phyloP scores from a whole-genome alignment of 2,888 invertebrate genomes.

The Muschampia plurimacula region DNA sequence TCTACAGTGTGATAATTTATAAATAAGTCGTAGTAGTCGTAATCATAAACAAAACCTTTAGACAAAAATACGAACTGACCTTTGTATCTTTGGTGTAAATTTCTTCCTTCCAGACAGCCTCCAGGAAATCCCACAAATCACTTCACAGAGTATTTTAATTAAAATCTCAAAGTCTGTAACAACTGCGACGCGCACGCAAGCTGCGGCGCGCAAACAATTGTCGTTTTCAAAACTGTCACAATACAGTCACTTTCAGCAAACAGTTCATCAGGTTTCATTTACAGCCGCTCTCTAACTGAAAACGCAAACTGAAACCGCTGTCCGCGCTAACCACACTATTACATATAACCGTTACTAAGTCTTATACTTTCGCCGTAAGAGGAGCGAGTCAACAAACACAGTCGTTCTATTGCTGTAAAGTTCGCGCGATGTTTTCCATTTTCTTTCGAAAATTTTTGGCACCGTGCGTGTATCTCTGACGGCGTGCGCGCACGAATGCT shows the following conservation, averaged over 20 bases:
- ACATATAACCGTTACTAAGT: constrained; percentile 50
- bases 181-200: constrained; percentile 55
- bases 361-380: constrained; percentile 26
- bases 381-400: constrained; percentile 42
- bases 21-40: too few relatives aligned
- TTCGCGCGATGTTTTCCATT: constrained; percentile 70
- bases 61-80: constrained; percentile 57
- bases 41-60: too few relatives aligned
- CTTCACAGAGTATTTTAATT: constrained; percentile 60
- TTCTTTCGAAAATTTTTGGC: constrained; percentile 46
- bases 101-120: constrained; percentile 47
- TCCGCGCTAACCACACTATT: constrained; percentile 50
- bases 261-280: constrained; percentile 48
- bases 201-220: constrained; percentile 52
- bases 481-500: constrained; percentile 84
- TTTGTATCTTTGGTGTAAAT: constrained; percentile 76
- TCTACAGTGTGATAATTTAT: too few relatives aligned
- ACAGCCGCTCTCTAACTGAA: constrained; percentile 67
- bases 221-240: constrained; percentile 76
- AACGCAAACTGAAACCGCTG: constrained; percentile 69
- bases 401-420: constrained; percentile 49
- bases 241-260: constrained; percentile 76
- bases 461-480: constrained; percentile 68
- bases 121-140: constrained; percentile 74
- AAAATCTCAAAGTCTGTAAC: constrained; percentile 36